phyloP scores from a whole-genome alignment of 1,140 invertebrate species.

The Semibalanus balanoides region DNA sequence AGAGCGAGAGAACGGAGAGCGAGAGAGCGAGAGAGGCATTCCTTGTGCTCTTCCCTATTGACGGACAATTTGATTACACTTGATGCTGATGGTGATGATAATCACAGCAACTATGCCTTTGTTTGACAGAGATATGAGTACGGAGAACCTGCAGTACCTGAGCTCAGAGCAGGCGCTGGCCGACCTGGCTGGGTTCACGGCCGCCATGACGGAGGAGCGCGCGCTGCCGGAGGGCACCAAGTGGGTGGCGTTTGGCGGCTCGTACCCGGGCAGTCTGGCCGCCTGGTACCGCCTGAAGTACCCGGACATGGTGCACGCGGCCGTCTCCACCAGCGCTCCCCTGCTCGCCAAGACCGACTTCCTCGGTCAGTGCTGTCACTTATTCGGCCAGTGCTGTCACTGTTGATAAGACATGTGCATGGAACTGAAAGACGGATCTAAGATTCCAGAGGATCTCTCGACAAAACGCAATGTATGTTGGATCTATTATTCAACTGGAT shows the following conservation, averaged over 20 bases:
- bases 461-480: too few relatives aligned
- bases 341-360: conserved; percentile 28
- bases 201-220: conserved; percentile 32
- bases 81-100: too few relatives aligned
- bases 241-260: conserved; percentile 48
- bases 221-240: conserved; percentile 37
- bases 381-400: too few relatives aligned
- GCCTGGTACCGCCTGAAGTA: conserved; percentile 83
- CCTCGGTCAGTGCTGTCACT: conserved; percentile 3
- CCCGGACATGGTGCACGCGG: conserved; percentile 64
- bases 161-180: conserved; percentile 74
- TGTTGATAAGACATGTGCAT: too few relatives aligned
- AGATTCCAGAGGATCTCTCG: too few relatives aligned
- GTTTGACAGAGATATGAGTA: conserved; percentile 46
- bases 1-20: too few relatives aligned
- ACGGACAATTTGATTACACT: too few relatives aligned
- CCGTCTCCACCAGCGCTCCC: conserved; percentile 75
- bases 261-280: conserved; percentile 12
- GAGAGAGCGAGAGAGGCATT: too few relatives aligned
- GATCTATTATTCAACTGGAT: too few relatives aligned
- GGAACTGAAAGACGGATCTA: too few relatives aligned
- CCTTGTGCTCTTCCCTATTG: too few relatives aligned
- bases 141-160: conserved; percentile 62
- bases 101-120: too few relatives aligned
- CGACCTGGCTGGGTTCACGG: conserved; percentile 68